Conservation (phyloP, 2,113 vertebrate species). For the Typhlomys cinereus region DNA sequence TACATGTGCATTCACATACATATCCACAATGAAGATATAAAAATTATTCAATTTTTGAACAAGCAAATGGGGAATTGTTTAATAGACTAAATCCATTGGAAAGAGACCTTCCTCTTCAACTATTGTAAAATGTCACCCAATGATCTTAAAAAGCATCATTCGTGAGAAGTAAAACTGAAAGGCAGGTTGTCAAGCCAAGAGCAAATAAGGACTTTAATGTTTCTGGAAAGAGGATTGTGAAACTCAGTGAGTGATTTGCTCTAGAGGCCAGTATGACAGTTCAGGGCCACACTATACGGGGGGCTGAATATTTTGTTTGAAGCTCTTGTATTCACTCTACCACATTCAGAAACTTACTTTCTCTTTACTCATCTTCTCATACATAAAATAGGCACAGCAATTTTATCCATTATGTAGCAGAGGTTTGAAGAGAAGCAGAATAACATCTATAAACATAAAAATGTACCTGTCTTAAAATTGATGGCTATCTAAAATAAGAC, state of each 20-base stretch:
- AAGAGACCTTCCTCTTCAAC: not conserved
- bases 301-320: too few species aligned
- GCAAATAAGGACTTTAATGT: constrained; percentile 66
- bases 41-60: not conserved
- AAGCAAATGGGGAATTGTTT: not conserved
- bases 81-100: not conserved
- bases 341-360: constrained; percentile 2
- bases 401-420: not conserved
- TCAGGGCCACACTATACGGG: not conserved
- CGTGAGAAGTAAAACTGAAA: constrained; percentile 4
- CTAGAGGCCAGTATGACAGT: not conserved
- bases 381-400: not conserved
- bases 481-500: not conserved
- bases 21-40: not conserved
- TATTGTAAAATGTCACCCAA: not conserved
- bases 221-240: not conserved
- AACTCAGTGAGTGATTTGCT: not conserved
- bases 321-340: too few species aligned
- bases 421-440: not conserved
- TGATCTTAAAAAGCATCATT: not conserved
- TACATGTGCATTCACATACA: not conserved
- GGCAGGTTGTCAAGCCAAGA: constrained; percentile 57
- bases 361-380: constrained; percentile 8
- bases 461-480: not conserved
- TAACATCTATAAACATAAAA: not conserved